phyloP scores from a whole-genome alignment of 92 coral and sea anemone genomes.

The Virgularia gustaviana region DNA sequence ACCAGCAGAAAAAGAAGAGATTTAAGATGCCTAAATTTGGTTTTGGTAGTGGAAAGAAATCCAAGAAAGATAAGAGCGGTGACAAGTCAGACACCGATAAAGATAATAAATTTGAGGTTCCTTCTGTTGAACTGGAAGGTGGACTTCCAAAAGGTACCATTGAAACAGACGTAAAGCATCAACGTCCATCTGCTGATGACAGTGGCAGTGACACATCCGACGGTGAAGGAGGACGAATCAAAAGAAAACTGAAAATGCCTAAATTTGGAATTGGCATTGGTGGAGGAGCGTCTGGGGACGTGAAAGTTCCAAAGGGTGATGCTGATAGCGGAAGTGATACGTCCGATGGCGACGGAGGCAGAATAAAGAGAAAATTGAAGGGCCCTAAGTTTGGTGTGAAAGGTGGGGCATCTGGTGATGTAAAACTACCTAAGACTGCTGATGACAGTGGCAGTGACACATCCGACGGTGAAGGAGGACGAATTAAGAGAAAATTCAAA shows the following conservation, averaged over 20 bases:
- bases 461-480: constrained; percentile 28
- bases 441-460: constrained; percentile 27
- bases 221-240: constrained; percentile 7
- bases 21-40: constrained; percentile 28
- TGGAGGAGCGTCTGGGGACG: not conserved
- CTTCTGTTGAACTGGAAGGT: not conserved
- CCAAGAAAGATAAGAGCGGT: constrained; percentile 3
- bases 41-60: constrained; percentile 5
- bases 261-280: constrained; percentile 7
- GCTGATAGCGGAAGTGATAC: not conserved
- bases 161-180: not conserved
- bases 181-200: not conserved
- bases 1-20: constrained; percentile 1
- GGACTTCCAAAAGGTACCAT: not conserved
- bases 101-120: constrained; percentile 11
- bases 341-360: constrained; percentile 2
- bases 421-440: not conserved
- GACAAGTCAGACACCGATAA: not conserved
- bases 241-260: not conserved
- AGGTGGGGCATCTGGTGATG: not conserved
- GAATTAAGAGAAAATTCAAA: constrained; percentile 18
- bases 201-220: constrained; percentile 10
- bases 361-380: constrained; percentile 13
- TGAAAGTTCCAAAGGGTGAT: not conserved
- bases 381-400: constrained; percentile 8